Percentiles rank a stretch among this genome's conserved stretches.
phyloP scores from a whole-genome alignment of 2,113 vertebrate genomes.

The Corythoichthys intestinalis region DNA sequence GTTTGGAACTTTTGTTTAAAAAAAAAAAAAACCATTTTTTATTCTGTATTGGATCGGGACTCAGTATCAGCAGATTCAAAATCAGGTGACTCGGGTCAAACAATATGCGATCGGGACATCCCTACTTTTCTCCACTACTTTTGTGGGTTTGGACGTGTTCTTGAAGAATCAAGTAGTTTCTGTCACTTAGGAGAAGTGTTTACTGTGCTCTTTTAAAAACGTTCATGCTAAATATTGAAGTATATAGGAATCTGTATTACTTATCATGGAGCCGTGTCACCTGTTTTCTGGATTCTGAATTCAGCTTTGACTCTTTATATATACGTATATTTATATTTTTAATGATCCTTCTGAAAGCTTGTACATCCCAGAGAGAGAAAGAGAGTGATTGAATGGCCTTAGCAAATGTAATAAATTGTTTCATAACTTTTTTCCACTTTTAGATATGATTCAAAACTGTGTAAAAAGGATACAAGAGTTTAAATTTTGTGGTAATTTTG shows the following conservation, averaged over 20 bases:
- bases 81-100: no score
- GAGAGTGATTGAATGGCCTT: slow-evolving; percentile 49
- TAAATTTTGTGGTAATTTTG: slow-evolving; percentile 65
- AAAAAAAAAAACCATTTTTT: no score
- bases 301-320: slow-evolving; percentile 40
- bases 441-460: slow-evolving; percentile 62
- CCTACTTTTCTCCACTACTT: slow-evolving; percentile 22
- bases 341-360: slow-evolving; percentile 31
- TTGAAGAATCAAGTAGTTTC: slow-evolving; percentile 94
- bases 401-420: slow-evolving; percentile 51
- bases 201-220: slow-evolving; percentile 97
- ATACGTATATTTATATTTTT: slow-evolving; percentile 8
- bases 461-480: slow-evolving; percentile 56
- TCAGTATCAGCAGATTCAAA: no score
- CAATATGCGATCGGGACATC: no score
- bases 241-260: slow-evolving; percentile 79
- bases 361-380: slow-evolving; percentile 16
- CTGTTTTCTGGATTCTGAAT: slow-evolving; percentile 70
- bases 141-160: slow-evolving; percentile 76
- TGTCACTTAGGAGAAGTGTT: slow-evolving; percentile 98
- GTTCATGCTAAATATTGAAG: slow-evolving; percentile 92
- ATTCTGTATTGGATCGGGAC: no score
- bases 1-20: no score
- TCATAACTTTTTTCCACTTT: slow-evolving; percentile 52
- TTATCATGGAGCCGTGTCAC: slow-evolving; percentile 87